Evolutionary conservation across 2,888 invertebrate species (phyloP), one percentile per base, ranked within the genome.

Genomic region (Pteria penguin): DNA sequence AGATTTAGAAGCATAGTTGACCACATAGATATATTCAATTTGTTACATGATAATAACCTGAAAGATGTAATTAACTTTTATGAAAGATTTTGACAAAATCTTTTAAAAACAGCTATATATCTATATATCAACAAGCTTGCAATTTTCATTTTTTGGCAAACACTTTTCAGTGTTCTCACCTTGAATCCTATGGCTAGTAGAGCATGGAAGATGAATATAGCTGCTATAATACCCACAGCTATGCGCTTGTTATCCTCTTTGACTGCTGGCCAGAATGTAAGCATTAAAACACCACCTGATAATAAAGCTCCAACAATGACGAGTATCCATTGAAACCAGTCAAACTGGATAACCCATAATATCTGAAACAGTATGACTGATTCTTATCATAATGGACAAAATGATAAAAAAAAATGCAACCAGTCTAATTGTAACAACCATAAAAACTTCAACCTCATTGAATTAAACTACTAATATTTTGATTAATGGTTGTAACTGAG

Each of bases 291-390:
- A 26, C 94, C 95, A 5, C 90, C 90, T 0, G 98, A 98, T 32
- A 98, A 93, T 36, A 95, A 93, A 0, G 97, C 96, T 0, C 96
- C 97, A 84, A 96, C 93, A 52, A 96, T 93, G 0, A 97, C 96
- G 63, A 98, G 93, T 4, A 95, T 89, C 98, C 98, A 98, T 89
- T 97, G 97, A 33, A 98, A 93, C 94, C 96, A 95, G 27, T 94
- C 94, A 18, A 95, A 92, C 60, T 91, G 93, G 86, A 98, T 96
- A 0, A 97, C 95, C 97, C 98, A 98, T 55, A 98, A 93, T 81
- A 98, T 89, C 93, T 94, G 84, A 4, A 79, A 76, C 62, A 52
- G 67, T n/a, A n/a, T n/a, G n/a, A n/a, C n/a, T n/a, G n/a, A n/a
- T n/a, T n/a, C n/a, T n/a, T 57, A 61, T 32, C 32, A 54, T 31